Evolutionary conservation across 2,797 vertebrate species (phyloP), one percentile per base, ranked within the genome.

Genomic region (Chaetodon trifasciatus): DNA sequence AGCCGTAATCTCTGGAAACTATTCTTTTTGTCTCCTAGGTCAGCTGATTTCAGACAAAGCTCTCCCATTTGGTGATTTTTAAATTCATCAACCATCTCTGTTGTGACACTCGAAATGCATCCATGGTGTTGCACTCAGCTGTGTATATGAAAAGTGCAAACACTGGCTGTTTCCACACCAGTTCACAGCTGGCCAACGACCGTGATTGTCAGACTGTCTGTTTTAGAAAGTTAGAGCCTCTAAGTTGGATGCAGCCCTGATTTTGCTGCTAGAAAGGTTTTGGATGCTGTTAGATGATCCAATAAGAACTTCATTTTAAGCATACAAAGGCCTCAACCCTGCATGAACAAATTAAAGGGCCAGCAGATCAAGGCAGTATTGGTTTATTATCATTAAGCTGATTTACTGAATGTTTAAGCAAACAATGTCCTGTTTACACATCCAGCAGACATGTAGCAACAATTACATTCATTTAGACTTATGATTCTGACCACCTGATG

Each of bases 331-430:
- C 11, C 5, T 32, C 1, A 12, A 44, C 17, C 11, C 15, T 28
- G 50, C 37, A 28, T 19, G 13, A 56, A 28, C 6, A 42, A 4
- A 0, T 10, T 11, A 21, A 21, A 28, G 28, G 24, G 68, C 19
- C 11, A 70, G 19, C 68, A 57, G 17, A 44, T n/a, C 67, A 44
- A 32, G 19, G 47, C 47, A 40, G 21, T 17, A 46, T 24, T 6
- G 19, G 28, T n/a, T 28, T 69, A 19, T 69, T 56, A 32, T 40
- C 39, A 57, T 46, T n/a, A 57, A 58, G 24, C 32, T 70, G 15
- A 58, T 58, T 16, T 1, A 46, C 40, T 7, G 11, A 57, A 15
- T 11, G 11, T 44, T 23, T 57, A 8, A 56, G 53, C 13, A 9
- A 8, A 39, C 47, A 52, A 21, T 37, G 16, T 6, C 46, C 6